Evolutionary conservation across 2,113 vertebrate species (phyloP), one percentile per base, ranked within the genome.

Genomic region (Arenaria interpres): DNA sequence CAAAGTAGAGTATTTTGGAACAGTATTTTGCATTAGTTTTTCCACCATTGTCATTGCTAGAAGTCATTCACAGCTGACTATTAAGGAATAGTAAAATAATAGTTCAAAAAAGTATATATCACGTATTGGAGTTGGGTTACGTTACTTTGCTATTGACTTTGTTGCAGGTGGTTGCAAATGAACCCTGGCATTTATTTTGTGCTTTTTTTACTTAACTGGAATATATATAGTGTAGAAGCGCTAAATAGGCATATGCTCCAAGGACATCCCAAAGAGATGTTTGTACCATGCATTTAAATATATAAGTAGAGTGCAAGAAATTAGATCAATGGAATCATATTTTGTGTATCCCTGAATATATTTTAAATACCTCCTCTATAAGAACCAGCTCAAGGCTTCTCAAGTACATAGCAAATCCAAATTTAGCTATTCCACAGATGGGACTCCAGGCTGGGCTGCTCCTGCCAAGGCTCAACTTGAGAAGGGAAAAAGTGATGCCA

Each of bases 141-240:
- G 27, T 21, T 86, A 24, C 25, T 85, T 74, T 62, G 37, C 5
- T 67, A 0, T 68, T 93, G 85, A 6, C 12, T 22, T 83, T 15
- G 32, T 32, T 78, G 14, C 13, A 93, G 27, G 15, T 39, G 7
- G 66, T 62, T 89, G 28, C 20, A 37, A 56, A 83, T 33, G 23
- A 67, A 84, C 6, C 9, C 23, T 71, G 20, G 6, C 6, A 46
- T 74, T 89, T 62, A 10, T 50, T 86, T 85, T 68, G 41, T 57
- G 20, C 0, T 30, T 54, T 41, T 0, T 8, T 48, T 22, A 4
- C 4, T 39, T 35, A 5, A n/a, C 12, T 63, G 20, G 17, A 80
- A 46, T 19, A 62, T 27, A 62, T 30, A 12, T 14, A 24, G 2
- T 43, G 19, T 59, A 77, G 9, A 6, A 18, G 2, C 4, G 71